A percentile compares a stretch with the other conserved stretches of the same genome.
phyloP scores from a whole-genome alignment of 1,140 invertebrate genomes.

The Drosophila sechellia region DNA sequence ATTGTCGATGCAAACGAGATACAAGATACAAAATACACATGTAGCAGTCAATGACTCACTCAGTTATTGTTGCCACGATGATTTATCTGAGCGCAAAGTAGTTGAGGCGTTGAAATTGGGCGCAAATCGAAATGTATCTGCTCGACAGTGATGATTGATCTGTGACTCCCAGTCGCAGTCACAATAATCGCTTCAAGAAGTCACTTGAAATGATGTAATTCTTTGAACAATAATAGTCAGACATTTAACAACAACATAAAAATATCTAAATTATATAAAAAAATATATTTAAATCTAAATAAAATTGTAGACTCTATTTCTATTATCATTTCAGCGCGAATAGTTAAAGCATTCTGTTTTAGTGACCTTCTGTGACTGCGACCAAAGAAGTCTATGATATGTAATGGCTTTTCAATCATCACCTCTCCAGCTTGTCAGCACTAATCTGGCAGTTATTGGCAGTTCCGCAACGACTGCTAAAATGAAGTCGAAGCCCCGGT shows the following conservation, averaged over 20 bases:
- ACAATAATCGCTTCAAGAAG: background rate
- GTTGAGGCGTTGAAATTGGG: conserved; percentile 82
- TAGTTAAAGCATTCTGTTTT: background rate
- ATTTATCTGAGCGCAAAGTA: conserved; percentile 65
- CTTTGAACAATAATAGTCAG: background rate
- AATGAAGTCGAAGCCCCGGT: conserved; percentile 68
- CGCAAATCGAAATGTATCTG: conserved; percentile 75
- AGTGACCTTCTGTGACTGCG: background rate
- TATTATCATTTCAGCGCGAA: background rate
- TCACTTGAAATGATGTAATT: background rate
- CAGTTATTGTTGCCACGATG: conserved; percentile 53
- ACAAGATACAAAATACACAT: conserved; percentile 68
- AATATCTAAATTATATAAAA: too few relatives aligned
- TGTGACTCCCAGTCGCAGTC: conserved; percentile 9
- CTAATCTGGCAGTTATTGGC: conserved; percentile 66
- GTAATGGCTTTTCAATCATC: conserved; percentile 26
- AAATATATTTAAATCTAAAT: too few relatives aligned
- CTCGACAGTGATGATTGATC: conserved; percentile 41
- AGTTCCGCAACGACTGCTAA: conserved; percentile 46
- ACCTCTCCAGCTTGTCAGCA: conserved; percentile 40
- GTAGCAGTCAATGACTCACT: conserved; percentile 75
- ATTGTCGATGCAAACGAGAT: conserved; percentile 50
- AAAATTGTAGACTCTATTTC: too few relatives aligned
- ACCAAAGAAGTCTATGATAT: background rate
- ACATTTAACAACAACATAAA: background rate